A percentile compares a stretch with the other conserved stretches of the same genome.
phyloP scores from a whole-genome alignment of 2,113 vertebrate genomes.

The Donacobius atricapilla region DNA sequence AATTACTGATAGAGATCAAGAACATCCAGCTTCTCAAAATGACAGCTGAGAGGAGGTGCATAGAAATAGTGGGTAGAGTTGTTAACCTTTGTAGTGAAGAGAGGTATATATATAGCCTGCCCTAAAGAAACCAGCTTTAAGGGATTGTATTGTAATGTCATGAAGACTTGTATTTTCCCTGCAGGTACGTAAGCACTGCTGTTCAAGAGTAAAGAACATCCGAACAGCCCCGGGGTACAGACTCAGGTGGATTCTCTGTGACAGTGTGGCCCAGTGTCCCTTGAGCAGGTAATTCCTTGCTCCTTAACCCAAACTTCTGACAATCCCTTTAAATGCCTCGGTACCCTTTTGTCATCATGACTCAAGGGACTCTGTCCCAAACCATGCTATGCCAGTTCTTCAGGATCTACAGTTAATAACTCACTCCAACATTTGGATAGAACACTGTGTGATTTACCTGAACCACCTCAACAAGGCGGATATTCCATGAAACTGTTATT shows the following conservation, averaged over 20 bases:
- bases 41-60: accelerated
- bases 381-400: not conserved
- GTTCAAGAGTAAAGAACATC: not conserved
- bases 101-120: not conserved
- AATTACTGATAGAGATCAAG: not conserved
- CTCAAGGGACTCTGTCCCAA: not conserved
- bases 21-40: not conserved
- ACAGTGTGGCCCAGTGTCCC: accelerated
- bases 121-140: not conserved
- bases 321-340: not conserved
- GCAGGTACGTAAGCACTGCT: accelerated
- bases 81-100: not conserved
- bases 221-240: not conserved
- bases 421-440: not conserved
- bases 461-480: not conserved
- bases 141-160: not conserved
- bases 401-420: not conserved
- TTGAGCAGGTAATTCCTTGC: not conserved
- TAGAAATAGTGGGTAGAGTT: not conserved
- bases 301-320: not conserved
- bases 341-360: not conserved
- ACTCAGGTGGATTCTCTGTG: not conserved
- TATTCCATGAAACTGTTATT: not conserved
- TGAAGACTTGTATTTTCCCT: not conserved
- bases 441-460: not conserved